Evolutionary conservation across 2,888 invertebrate species (phyloP), one percentile per base, ranked within the genome.

Genomic region (Dioctria linearis): DNA sequence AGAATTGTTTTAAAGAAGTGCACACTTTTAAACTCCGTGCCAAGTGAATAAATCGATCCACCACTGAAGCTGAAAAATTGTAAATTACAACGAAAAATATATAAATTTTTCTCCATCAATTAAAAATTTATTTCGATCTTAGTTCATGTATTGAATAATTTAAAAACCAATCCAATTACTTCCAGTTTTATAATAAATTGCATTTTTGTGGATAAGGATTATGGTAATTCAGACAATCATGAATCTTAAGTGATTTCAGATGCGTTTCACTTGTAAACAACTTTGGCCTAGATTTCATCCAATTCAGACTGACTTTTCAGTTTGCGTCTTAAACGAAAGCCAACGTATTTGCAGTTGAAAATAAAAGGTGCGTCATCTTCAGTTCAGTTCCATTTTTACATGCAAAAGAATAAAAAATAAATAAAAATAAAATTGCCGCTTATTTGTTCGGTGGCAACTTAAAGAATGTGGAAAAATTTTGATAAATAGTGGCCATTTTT

Each of bases 331-430:
- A 5, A 5, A 57, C n/a, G 11, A 8, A 13, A 57, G 6, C 69
- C 25, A 46, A 51, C 37, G 37, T 51, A 71, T 37, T 39, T 54
- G 54, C 51, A 51, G 49, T 37, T 39, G 51, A 54, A 71, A 51
- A 71, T 71, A 71, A 71, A 51, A 54, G 39, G 25, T 54, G 39
- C 71, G 71, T 54, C 71, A 71, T 71, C 51, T 9, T 13, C 54
- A 71, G 2, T 25, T 71, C 9, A 71, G 40, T 0, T 25, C 25
- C 25, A 25, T 25, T 25, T 25, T 71, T 71, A 37, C 25, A 5
- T 43, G 42, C 43, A 5, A 57, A 25, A 67, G 67, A 46, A n/a
- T 4, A 66, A 13, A 67, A 5, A 46, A 46, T 46, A 46, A 46
- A 46, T 46, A 25, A 25, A 25, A 25, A 25, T 25, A 46, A 5